Conservation (phyloP, 2,888 invertebrate species). For the Conomelus anceps region DNA sequence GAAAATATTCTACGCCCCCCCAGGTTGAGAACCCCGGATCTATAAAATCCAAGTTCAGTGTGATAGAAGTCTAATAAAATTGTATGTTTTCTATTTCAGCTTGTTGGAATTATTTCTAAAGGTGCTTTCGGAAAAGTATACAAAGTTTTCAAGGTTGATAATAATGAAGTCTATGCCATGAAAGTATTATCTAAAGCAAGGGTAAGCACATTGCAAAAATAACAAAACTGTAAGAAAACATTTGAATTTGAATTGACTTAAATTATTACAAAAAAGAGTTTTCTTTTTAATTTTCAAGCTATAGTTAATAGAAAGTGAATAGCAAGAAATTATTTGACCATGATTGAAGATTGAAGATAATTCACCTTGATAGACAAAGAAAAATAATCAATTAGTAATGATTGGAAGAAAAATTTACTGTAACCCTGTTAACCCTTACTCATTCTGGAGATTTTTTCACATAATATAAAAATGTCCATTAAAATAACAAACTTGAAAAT, state of each 20-base stretch:
- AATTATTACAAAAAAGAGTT: constrained; percentile 13
- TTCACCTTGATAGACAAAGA: too few relatives aligned
- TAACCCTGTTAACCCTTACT: too few relatives aligned
- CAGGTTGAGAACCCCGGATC: too few relatives aligned
- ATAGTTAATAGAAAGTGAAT: neutral
- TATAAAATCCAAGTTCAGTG: too few relatives aligned
- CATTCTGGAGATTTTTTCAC: too few relatives aligned
- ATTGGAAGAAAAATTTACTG: too few relatives aligned
- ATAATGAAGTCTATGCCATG: constrained; percentile 66
- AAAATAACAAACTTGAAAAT: too few relatives aligned
- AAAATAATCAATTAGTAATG: too few relatives aligned
- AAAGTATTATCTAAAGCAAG: constrained; percentile 77
- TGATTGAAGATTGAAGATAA: too few relatives aligned
- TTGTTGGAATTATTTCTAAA: constrained; percentile 69
- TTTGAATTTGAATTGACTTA: neutral
- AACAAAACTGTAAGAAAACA: neutral
- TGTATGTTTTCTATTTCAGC: constrained; percentile 44
- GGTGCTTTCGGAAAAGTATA: constrained; percentile 89
- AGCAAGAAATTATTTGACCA: constrained; percentile 5
- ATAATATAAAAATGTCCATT: too few relatives aligned
- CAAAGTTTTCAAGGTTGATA: constrained; percentile 62
- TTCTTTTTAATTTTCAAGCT: constrained; percentile 5
- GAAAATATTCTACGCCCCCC: too few relatives aligned
- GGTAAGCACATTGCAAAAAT: constrained; percentile 43
- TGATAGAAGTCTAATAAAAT: too few relatives aligned